Conservation (phyloP, 2,113 vertebrate species). For the Pachycephala philippinensis region DNA sequence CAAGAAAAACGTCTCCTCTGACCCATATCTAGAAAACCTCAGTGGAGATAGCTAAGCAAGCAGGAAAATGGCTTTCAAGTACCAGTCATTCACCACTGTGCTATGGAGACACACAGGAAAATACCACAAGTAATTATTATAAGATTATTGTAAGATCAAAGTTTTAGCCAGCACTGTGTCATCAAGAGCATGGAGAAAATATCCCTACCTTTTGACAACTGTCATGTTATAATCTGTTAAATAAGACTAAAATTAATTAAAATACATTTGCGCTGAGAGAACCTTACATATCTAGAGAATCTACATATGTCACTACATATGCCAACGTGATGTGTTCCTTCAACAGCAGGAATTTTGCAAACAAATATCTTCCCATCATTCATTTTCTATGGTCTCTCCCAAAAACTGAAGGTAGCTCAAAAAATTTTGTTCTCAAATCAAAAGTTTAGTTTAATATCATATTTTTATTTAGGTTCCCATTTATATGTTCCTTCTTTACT, state of each 20-base stretch:
- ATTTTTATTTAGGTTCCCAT: background rate
- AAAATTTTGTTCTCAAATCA: background rate
- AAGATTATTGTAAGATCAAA: background rate
- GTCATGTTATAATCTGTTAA: background rate
- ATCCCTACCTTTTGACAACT: background rate
- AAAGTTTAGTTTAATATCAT: background rate
- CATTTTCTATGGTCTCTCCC: background rate
- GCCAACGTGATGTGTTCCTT: background rate
- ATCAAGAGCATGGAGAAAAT: background rate
- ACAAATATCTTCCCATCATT: background rate
- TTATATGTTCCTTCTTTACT: background rate
- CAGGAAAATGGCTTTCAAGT: background rate
- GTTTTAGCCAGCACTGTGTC: background rate
- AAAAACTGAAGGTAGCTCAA: background rate
- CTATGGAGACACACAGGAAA: background rate
- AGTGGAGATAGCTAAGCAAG: background rate
- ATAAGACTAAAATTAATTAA: background rate
- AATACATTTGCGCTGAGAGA: background rate
- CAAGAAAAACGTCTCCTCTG: background rate
- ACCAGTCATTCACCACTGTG: background rate
- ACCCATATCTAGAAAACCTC: background rate
- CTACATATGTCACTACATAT: background rate
- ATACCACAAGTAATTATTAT: background rate
- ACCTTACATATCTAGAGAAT: background rate
- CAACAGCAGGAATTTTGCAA: background rate